Evolutionary conservation across 1,140 invertebrate genomes (phyloP), one percentile per base, ranked within the genome.

Genomic region (Phymorhynchus buccinoides): DNA sequence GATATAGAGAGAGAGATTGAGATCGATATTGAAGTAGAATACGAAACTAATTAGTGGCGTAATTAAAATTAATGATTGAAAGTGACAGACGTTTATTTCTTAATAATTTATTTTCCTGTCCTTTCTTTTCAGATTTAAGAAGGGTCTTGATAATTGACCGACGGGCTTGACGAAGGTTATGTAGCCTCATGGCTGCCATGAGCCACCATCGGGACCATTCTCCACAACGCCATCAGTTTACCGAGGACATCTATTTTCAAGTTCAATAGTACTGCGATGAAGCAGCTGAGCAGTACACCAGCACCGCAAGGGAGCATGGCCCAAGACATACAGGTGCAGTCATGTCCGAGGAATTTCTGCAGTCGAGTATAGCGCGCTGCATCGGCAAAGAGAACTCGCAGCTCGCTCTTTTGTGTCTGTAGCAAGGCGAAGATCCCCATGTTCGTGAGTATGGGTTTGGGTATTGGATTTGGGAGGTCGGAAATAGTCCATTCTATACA

Each of bases 331-430:
- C 32, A 80, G 27, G 48, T 56, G 1, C 6, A 30, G n/a, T n/a
- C n/a, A 4, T 52, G 79, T 62, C 79, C 12, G 48, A 80, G 27
- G 79, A 80, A 32, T 80, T 80, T 52, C 44, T 80, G 32, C 27
- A 80, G 44, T 56, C 44, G 30, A 80, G 79, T 80, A 27, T 80
- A 80, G 42, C 79, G 79, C 79, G 44, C 32, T 52, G 44, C 52
- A 32, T 80, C 16, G 1, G 32, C 0, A 22, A 80, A 37, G 44
- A 80, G 32, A 62, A 80, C 30, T 52, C 79, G 32, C 1, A 56
- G 30, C 79, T 80, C 79, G 79, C 79, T 56, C n/a, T 80, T 32
- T 52, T 62, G 79, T 56, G 79, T 80, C 48, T 80, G 44, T 27
- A n/a, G 44, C 79, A 80, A 62, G 79, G 79, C 22, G 79, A 80